Evolutionary conservation across 1,140 invertebrate genomes (phyloP).

Genomic region (Ruditapes philippinarum): DNA sequence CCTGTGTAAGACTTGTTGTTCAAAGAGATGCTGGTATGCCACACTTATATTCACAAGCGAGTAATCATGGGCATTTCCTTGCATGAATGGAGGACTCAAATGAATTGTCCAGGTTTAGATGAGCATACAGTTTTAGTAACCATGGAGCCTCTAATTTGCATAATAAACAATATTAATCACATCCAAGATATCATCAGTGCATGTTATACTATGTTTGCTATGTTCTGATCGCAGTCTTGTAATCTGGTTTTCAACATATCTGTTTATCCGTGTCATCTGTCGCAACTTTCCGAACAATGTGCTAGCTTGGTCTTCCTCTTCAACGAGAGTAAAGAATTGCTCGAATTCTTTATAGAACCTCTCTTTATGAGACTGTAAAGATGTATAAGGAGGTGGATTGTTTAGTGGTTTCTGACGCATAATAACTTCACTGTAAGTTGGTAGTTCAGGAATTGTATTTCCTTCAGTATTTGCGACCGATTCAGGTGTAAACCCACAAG

Average conservation of each 20-base stretch:
- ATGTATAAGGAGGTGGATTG: background rate
- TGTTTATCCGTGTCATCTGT: constrained; percentile 48
- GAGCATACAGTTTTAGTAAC: constrained; percentile 50
- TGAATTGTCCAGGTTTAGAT: constrained; percentile 58
- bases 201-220: background rate
- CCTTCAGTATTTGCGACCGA: too few species aligned
- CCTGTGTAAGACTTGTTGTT: constrained; percentile 45
- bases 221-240: background rate
- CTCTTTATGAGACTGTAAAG: background rate
- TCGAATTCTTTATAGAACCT: constrained; percentile 49
- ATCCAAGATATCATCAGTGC: constrained; percentile 59
- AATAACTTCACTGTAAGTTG: constrained; percentile 4
- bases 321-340: background rate
- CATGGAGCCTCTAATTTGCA: constrained; percentile 22
- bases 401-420: background rate
- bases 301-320: constrained; percentile 28
- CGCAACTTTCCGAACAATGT: constrained; percentile 58
- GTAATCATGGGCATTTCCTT: constrained; percentile 65
- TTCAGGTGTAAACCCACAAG: background rate
- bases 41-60: constrained; percentile 42
- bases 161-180: constrained; percentile 53
- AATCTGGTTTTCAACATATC: constrained; percentile 39
- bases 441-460: background rate
- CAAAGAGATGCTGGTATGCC: constrained; percentile 60
- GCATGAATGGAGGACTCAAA: constrained; percentile 54